Evolutionary conservation across 2,113 vertebrate species (phyloP), one percentile per base, ranked within the genome.

Genomic region (Ia io): DNA sequence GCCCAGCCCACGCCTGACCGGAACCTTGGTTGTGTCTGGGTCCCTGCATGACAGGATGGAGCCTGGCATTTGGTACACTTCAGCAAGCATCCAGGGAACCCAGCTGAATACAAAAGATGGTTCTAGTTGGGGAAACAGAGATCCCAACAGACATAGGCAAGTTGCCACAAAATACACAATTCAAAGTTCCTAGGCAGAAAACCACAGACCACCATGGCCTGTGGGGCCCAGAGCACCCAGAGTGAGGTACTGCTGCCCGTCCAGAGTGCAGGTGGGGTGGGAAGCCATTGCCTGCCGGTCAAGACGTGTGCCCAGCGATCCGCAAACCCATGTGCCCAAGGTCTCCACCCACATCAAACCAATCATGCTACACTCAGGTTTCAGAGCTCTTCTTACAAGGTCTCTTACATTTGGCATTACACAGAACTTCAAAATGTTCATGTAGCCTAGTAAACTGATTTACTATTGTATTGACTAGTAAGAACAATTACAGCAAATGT

Each of bases 351-450:
- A 61, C 5, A 69, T 42, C 18, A 74, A 49, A 84, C 42, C 1
- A 6, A 35, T 13, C 42, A 51, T 4, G 35, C 13, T 76, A 16
- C 14, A 11, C 13, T 47, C 56, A 3, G 12, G 12, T 32, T 95
- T 70, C 59, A 67, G 73, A 86, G 53, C 22, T 59, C 51, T 35
- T 16, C 23, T n/a, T 49, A 78, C 32, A 95, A 63, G 69, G 30
- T 88, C 63, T 47, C 37, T 91, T 6, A 49, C 2, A 16, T 17
- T 14, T 87, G 49, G 11, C 42, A 37, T 56, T 86, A 76, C 92
- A 74, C 9, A 70, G 91, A 92, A 85, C 65, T 90, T 83, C 30
- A 88, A 93, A 91, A 70, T 65, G 37, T 8, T 80, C 77, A 80
- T 28, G 76, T 69, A 85, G 22, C 37, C 59, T 11, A 84, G 35